Evolutionary conservation across 2,797 vertebrate genomes (phyloP).

Genomic region (Rhabdophis nuchalis): DNA sequence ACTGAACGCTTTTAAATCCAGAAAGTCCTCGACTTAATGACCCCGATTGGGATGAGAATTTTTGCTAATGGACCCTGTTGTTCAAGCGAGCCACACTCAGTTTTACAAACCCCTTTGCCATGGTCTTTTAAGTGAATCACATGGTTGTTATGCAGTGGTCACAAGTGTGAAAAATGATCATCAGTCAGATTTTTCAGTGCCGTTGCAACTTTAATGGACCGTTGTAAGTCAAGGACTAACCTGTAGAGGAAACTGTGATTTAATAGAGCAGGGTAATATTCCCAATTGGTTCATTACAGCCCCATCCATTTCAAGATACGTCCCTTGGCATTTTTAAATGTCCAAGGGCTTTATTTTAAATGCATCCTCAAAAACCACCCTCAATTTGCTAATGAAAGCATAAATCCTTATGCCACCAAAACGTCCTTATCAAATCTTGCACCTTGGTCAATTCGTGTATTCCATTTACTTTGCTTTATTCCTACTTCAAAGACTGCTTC

Average conservation of each 20-base stretch:
- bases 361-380: no score
- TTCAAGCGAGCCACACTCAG: neutral
- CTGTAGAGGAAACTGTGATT: neutral
- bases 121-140: neutral
- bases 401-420: neutral
- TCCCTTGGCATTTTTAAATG: neutral
- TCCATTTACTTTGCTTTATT: neutral
- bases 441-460: neutral
- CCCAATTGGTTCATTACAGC: neutral
- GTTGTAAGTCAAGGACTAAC: no score
- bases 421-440: neutral
- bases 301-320: neutral
- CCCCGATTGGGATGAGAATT: neutral
- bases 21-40: neutral
- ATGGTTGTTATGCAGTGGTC: neutral
- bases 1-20: conserved; percentile 20
- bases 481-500: neutral
- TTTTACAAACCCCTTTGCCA: neutral
- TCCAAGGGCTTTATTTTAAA: neutral
- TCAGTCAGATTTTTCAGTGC: no score
- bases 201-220: no score
- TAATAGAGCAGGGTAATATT: neutral
- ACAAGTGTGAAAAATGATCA: no score
- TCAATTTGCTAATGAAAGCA: neutral
- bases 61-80: neutral